phyloP scores from a whole-genome alignment of 2,113 vertebrate species.

The Oreochromis aureus region DNA sequence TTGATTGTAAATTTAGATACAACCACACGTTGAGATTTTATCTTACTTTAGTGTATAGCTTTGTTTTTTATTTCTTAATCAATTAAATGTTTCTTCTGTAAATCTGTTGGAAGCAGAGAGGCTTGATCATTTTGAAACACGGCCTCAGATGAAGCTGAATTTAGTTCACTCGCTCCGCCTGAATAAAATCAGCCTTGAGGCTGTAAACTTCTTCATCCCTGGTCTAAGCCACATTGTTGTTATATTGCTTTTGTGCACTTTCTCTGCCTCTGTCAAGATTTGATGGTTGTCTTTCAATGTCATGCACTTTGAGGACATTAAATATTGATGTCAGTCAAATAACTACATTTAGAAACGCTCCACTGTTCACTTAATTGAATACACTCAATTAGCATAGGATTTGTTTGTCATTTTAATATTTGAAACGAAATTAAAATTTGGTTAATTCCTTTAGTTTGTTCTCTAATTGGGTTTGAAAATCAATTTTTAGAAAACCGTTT shows the following conservation, averaged over 20 bases:
- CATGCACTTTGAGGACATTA: conserved; percentile 12
- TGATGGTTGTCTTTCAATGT: conserved; percentile 9
- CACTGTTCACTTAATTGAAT: neutral
- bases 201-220: neutral
- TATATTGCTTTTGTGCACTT: conserved; percentile 8
- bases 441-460: neutral
- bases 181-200: neutral
- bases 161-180: neutral
- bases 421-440: neutral
- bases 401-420: neutral
- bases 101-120: neutral
- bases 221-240: neutral
- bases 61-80: neutral
- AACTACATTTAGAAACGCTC: neutral
- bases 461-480: neutral
- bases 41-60: neutral
- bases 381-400: neutral
- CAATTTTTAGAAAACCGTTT: neutral
- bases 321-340: neutral
- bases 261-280: conserved; percentile 39
- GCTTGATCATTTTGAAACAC: neutral
- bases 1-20: neutral
- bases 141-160: neutral
- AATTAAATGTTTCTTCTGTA: neutral
- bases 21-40: neutral